phyloP scores from a whole-genome alignment of 2,113 vertebrate genomes.

The Piaya cayana region DNA sequence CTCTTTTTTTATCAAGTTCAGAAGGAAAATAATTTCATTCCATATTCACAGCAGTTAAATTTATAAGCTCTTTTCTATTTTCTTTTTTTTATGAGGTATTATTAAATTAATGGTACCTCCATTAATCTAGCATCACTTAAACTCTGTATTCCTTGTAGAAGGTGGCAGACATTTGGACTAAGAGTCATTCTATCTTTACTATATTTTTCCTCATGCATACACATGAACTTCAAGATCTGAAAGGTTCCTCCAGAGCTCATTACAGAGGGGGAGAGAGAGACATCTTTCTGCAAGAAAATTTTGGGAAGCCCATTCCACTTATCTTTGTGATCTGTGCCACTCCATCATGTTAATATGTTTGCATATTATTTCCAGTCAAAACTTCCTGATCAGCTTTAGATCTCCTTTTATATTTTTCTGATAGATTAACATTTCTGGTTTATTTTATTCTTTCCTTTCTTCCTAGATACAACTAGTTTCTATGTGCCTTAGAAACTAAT shows the following conservation, averaged over 20 bases:
- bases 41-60: background rate
- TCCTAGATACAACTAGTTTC: too few relatives aligned
- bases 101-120: background rate
- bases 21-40: background rate
- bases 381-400: background rate
- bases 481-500: background rate
- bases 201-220: background rate
- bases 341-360: background rate
- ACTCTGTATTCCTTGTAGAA: background rate
- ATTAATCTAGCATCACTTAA: background rate
- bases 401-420: background rate
- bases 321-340: background rate
- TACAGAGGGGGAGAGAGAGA: background rate
- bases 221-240: background rate
- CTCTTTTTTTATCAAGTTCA: background rate
- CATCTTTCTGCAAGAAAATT: background rate
- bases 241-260: background rate
- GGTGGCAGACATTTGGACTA: background rate
- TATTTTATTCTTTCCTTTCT: background rate
- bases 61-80: background rate
- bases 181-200: background rate
- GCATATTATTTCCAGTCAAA: background rate
- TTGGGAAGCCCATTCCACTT: background rate
- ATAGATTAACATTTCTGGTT: background rate
- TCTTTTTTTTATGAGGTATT: background rate